Base-by-base conservation (phyloP, 23 tunicate genomes). In the Halocynthia roretzi region DNA sequence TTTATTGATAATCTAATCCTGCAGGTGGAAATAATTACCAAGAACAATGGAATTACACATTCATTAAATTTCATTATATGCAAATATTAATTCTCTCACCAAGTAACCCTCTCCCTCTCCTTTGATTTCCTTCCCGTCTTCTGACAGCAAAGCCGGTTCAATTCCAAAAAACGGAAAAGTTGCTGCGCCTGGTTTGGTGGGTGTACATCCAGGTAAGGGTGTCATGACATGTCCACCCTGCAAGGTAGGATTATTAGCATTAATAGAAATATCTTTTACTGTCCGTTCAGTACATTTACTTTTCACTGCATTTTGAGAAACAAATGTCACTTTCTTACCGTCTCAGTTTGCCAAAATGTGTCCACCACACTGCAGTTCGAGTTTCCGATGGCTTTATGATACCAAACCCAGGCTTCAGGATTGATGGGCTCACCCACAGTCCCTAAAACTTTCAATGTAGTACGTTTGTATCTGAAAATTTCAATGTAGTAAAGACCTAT, bases 261-360 rank as follows among this genome's bases (percentile, higher is more conserved):
- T n/a, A n/a, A n/a, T n/a, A n/a, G n/a, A n/a, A n/a, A n/a, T n/a
- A n/a, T n/a, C n/a, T n/a, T n/a, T n/a, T 14, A 57, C 14, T 57
- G 62, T 14, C 18, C n/a, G 2, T 60, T 60, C 64, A 60, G 4
- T 15, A 60, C 64, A 15, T 60, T 60, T 60, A 60, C 64, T 60
- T 17, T 1, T 60, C 18, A 60, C 17, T 60, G 4, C 64, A 60
- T 1, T 68, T 68, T 68, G 17, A 19, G 17, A 60, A 60, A 68
- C 44, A 72, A 52, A 50, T 76, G 31, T 20, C 23, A 53, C 12
- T n/a, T 57, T 53, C 89, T 70, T 62, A 85, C 95, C 12, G 99
- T 95, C 81, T 95, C 99, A 12, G 99, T 95, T 82, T 95, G 99
- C 99, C 99, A 95, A 70, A 91, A 95, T 8, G 96, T 85, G 71